These are phyloP conservation scores for Apodemia mormo DNA, from an alignment of 2,888 invertebrate species.

Conservation along the genomic window DNA sequence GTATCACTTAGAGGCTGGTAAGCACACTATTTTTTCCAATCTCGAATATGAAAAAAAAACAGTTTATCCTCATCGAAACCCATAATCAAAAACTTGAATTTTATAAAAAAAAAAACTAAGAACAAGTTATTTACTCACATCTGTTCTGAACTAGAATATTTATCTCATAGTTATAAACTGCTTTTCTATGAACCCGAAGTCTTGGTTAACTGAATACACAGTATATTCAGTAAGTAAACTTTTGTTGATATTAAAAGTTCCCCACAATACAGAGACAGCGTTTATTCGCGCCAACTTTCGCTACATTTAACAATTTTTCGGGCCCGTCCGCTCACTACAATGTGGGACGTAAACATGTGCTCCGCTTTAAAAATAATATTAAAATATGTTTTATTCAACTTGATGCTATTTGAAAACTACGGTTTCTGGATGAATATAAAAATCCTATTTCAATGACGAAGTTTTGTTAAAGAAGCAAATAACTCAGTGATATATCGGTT, in stretches of 20 bases:
- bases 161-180: background rate
- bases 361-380: slow-evolving; percentile 7
- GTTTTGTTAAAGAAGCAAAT: too few relatives aligned
- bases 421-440: background rate
- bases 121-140: too few relatives aligned
- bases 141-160: background rate
- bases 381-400: background rate
- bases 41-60: too few relatives aligned
- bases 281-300: slow-evolving; percentile 10
- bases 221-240: background rate
- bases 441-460: too few relatives aligned
- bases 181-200: background rate
- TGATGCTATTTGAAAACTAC: background rate
- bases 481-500: too few relatives aligned
- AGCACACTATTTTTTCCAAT: too few relatives aligned
- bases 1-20: too few relatives aligned
- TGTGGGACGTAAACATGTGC: slow-evolving; percentile 9
- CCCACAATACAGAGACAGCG: background rate
- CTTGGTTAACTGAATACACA: slow-evolving; percentile 8
- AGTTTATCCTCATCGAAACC: too few relatives aligned
- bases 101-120: too few relatives aligned
- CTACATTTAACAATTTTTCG: slow-evolving; percentile 15
- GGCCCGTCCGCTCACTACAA: background rate
- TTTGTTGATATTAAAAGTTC: slow-evolving; percentile 14
- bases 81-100: too few relatives aligned